phyloP scores from a whole-genome alignment of 2,797 vertebrate species.

The Notamacropus eugenii region DNA sequence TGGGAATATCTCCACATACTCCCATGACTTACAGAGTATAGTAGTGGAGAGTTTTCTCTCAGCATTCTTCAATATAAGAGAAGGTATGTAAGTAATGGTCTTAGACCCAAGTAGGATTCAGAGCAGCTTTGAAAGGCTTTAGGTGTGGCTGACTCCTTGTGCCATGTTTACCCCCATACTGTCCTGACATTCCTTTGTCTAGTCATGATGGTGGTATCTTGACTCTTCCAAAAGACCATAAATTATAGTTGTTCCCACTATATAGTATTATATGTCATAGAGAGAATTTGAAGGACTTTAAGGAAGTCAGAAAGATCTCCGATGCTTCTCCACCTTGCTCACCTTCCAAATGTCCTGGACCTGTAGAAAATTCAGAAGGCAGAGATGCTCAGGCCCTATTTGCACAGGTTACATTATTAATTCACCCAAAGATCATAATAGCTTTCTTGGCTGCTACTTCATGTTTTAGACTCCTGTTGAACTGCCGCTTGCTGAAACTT shows the following conservation, averaged over 20 bases:
- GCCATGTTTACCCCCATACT: not conserved
- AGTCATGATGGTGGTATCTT: not conserved
- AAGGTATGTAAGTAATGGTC: not conserved
- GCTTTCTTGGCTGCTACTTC: not conserved
- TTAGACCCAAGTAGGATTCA: not conserved
- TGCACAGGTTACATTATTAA: not conserved
- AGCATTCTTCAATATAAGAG: not conserved
- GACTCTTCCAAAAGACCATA: not conserved
- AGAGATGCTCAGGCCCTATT: not conserved
- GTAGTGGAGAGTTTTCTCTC: not conserved
- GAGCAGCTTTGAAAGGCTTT: not conserved
- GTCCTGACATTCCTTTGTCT: not conserved
- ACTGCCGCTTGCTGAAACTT: not conserved
- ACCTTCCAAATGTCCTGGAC: not conserved
- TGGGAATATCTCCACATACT: not conserved
- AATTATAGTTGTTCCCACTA: not conserved
- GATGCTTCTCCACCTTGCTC: not conserved
- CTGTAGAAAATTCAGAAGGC: not conserved
- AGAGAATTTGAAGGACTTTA: not conserved
- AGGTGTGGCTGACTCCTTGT: not conserved
- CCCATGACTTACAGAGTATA: not conserved
- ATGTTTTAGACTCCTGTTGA: not conserved
- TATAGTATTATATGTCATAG: not conserved
- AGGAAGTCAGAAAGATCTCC: not conserved
- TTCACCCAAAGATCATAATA: not conserved